Evolutionary conservation across 2,797 vertebrate genomes (phyloP), one percentile per base, ranked within the genome.

Genomic region (Podargus strigoides): DNA sequence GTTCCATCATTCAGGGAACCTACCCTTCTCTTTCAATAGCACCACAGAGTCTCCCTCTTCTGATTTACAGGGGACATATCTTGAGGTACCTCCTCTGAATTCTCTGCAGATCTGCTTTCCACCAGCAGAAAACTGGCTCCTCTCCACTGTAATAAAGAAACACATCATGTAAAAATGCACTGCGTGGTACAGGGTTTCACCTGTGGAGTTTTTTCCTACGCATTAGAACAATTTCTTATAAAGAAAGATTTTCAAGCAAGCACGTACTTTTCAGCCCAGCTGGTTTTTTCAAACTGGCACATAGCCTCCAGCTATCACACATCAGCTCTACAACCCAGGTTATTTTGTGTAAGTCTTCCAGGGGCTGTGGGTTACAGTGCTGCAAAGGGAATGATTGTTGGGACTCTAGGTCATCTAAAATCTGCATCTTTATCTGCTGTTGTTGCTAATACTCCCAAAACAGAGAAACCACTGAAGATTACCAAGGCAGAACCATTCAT

Each of bases 81-180:
- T 32, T 14, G 41, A 53, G 24, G 66, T 3, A 37, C 9, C 8
- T 6, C 22, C 49, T 49, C 18, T 7, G 47, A 32, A 37, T 42
- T 47, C 79, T 44, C 68, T 24, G 8, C 56, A 70, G 50, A 42
- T 12, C 21, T 47, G 34, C 18, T 76, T 76, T 36, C 67, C 47
- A 66, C 21, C 5, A 4, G 24, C 41, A 69, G 59, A 47, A 82
- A 82, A 50, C n/a, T 19, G 1, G 0, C 7, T 63, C 8, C 3
- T 52, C 49, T 70, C 23, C 46, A 17, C 14, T 5, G 34, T 3
- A 27, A 46, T 12, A 34, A 32, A 63, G 55, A 56, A 81, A 56
- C 5, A 4, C 0, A 11, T 16, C 0, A 1, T 21, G 21, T 12
- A 58, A 85, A 83, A 83, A 37, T 7, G 32, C 14, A 3, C 24